Percentiles rank a stretch among this genome's conserved stretches.
These are phyloP conservation scores for Gymnobelideus leadbeateri DNA, from an alignment of 2,113 vertebrate genomes.

Conservation along the genomic window DNA sequence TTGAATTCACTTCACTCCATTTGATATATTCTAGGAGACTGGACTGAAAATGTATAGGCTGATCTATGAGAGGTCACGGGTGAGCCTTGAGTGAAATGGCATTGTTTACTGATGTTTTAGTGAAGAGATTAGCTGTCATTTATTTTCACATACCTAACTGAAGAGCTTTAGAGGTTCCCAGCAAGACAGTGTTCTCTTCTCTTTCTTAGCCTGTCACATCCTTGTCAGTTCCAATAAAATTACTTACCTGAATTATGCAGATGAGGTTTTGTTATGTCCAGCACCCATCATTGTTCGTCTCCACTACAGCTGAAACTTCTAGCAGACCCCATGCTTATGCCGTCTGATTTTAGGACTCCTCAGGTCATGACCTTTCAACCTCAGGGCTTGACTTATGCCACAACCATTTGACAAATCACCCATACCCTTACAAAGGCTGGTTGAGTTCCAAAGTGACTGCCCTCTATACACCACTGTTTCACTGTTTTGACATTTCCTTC, in stretches of 20 bases:
- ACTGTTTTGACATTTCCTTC: conserved; percentile 92
- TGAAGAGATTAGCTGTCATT: conserved; percentile 96
- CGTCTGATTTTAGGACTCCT: conserved; percentile 92
- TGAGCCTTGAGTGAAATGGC: conserved; percentile 92
- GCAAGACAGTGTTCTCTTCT: conserved; percentile 86
- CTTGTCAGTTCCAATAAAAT: conserved; percentile 98
- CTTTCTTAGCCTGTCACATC: conserved; percentile 95
- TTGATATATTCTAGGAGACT: conserved; percentile 74
- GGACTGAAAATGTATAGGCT: conserved; percentile 82
- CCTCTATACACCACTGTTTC: conserved; percentile 89
- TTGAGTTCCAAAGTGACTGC: conserved; percentile 91
- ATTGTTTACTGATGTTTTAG: conserved; percentile 97
- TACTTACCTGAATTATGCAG: conserved; percentile 99
- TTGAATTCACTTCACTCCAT: conserved; percentile 75
- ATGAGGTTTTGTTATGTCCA: conserved; percentile 92
- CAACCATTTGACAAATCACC: conserved; percentile 96
- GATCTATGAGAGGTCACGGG: conserved; percentile 86
- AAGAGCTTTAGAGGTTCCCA: conserved; percentile 89
- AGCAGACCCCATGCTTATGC: conserved; percentile 89
- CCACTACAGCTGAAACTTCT: conserved; percentile 92
- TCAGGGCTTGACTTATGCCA: conserved; percentile 99
- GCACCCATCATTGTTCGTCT: conserved; percentile 92
- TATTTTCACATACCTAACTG: conserved; percentile 93
- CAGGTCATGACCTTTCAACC: conserved; percentile 99
- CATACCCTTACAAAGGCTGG: conserved; percentile 91